phyloP scores from a whole-genome alignment of 1,140 invertebrate species.

The Medauroidea extradentata region DNA sequence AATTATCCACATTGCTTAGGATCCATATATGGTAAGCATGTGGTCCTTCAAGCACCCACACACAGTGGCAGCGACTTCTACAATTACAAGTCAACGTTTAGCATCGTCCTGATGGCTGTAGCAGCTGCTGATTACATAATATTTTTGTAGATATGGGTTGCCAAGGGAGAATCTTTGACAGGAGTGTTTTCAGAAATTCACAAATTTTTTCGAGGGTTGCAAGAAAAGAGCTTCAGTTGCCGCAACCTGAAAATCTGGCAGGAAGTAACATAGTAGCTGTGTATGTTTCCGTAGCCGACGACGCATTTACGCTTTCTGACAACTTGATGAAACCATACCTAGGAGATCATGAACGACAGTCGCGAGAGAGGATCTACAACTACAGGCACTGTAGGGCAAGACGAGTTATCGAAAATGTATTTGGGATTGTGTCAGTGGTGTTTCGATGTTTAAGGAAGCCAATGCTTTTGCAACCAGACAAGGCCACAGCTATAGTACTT shows the following conservation, averaged over 20 bases:
- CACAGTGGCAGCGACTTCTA: constrained; percentile 31
- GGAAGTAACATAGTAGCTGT: constrained; percentile 24
- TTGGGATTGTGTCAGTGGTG: constrained; percentile 15
- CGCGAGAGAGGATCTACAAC: constrained; percentile 38
- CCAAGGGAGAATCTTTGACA: constrained; percentile 32
- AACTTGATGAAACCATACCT: constrained; percentile 45
- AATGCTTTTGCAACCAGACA: constrained; percentile 27
- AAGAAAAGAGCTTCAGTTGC: constrained; percentile 26
- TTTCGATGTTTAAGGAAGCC: constrained; percentile 12
- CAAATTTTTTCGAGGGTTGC: constrained; percentile 3
- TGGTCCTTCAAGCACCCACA: constrained; percentile 28
- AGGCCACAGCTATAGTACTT: constrained; percentile 28
- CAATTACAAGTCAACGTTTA: too few species aligned
- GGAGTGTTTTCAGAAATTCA: constrained; percentile 24
- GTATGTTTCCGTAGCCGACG: constrained; percentile 46
- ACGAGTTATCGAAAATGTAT: constrained; percentile 20
- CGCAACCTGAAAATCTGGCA: constrained; percentile 26
- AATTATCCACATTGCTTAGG: constrained; percentile 38
- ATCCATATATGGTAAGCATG: constrained; percentile 43
- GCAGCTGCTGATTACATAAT: too few species aligned
- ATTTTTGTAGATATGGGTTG: too few species aligned
- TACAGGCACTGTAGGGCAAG: constrained; percentile 23
- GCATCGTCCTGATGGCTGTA: too few species aligned
- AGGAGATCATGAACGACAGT: constrained; percentile 24
- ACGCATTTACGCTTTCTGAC: constrained; percentile 44